Conservation (phyloP, 2,113 vertebrate genomes). For the Phrynosoma platyrhinos region DNA sequence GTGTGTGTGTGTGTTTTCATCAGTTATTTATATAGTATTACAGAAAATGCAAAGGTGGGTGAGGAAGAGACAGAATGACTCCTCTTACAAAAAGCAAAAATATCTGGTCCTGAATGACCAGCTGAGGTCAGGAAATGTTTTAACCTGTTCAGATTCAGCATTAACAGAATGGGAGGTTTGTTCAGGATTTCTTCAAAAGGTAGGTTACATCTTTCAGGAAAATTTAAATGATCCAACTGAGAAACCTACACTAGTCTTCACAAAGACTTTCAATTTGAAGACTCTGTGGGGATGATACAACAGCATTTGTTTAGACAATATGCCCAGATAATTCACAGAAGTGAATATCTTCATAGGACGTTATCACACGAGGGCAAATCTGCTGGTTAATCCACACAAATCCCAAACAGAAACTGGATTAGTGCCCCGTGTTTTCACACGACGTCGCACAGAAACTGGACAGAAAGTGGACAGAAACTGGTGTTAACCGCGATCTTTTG, state of each 20-base stretch:
- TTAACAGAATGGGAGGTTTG: not conserved
- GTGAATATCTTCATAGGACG: no score
- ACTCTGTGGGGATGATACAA: not conserved
- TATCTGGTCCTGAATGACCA: not conserved
- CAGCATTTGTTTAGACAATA: not conserved
- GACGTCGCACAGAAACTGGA: no score
- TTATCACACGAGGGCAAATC: no score
- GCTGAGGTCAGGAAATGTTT: not conserved
- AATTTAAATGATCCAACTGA: not conserved
- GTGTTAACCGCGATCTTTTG: no score
- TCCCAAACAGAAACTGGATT: no score
- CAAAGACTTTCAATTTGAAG: constrained; percentile 2
- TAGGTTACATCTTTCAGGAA: not conserved
- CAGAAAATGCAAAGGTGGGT: not conserved
- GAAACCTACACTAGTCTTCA: not conserved
- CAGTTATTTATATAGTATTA: not conserved
- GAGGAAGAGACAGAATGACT: not conserved
- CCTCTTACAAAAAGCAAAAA: not conserved
- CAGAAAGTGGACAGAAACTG: no score
- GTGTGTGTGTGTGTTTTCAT: not conserved
- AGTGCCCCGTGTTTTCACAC: no score
- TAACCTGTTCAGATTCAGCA: not conserved
- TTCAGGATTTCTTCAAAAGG: not conserved
- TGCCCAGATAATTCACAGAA: not conserved
- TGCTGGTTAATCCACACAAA: no score